Conservation (phyloP, 2,888 invertebrate genomes). For the Drosophila paranaensis region DNA sequence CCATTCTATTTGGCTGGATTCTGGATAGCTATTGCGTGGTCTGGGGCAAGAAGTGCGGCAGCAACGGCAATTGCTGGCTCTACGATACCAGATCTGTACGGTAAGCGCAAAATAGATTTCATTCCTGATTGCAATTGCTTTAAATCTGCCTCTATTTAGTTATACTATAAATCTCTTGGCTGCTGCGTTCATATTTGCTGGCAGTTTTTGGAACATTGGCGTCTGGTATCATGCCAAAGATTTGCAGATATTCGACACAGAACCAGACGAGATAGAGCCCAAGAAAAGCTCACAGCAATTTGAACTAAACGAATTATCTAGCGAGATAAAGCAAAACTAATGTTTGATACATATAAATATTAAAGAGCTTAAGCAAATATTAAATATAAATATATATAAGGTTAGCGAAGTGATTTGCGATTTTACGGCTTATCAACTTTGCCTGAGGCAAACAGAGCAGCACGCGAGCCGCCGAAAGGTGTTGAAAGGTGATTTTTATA, state of each 20-base stretch:
- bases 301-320: conserved; percentile 13
- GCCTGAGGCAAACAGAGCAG: background rate
- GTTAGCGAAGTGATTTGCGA: background rate
- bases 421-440: conserved; percentile 2
- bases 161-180: conserved; percentile 85
- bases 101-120: conserved; percentile 36
- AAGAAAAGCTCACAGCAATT: conserved; percentile 1
- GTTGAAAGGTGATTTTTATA: conserved; percentile 1
- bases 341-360: conserved; percentile 2
- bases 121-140: conserved; percentile 85
- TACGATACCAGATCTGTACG: conserved; percentile 88
- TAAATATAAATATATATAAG: too few relatives aligned
- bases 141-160: conserved; percentile 85
- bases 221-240: conserved; percentile 89
- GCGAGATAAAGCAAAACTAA: conserved; percentile 12
- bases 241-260: conserved; percentile 88
- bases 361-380: background rate
- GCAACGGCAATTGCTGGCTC: conserved; percentile 90
- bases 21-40: conserved; percentile 88
- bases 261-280: conserved; percentile 80
- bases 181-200: conserved; percentile 87
- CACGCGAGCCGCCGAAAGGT: conserved; percentile 7
- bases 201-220: conserved; percentile 87
- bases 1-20: conserved; percentile 90
- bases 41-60: conserved; percentile 90